These are phyloP conservation scores for Triplophysa rosa DNA, from an alignment of 2,113 vertebrate genomes.

Conservation along the genomic window DNA sequence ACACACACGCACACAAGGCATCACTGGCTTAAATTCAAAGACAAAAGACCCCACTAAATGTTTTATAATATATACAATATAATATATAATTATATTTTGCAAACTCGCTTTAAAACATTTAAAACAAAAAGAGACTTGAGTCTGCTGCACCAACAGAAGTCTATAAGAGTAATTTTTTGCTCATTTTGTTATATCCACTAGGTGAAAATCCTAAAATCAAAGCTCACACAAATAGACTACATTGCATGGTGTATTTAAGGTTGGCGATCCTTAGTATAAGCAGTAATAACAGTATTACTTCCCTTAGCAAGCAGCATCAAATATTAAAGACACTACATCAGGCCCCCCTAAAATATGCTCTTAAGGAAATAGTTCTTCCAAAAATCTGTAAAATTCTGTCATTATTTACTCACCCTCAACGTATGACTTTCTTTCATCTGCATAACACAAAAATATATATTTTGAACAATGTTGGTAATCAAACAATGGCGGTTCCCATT, in stretches of 20 bases:
- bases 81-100: too few relatives aligned
- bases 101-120: neutral
- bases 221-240: neutral
- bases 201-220: neutral
- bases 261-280: neutral
- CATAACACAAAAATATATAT: too few relatives aligned
- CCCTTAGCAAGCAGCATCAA: neutral
- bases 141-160: too few relatives aligned
- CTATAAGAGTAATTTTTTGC: too few relatives aligned
- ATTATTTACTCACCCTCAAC: too few relatives aligned
- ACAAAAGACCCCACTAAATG: neutral
- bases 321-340: neutral
- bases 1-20: conserved; percentile 49
- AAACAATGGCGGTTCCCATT: too few relatives aligned
- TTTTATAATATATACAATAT: neutral
- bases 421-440: too few relatives aligned
- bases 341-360: neutral
- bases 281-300: neutral
- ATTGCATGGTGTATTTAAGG: neutral
- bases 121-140: neutral
- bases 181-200: neutral
- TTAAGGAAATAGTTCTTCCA: too few relatives aligned
- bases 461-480: too few relatives aligned
- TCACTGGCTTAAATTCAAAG: neutral
- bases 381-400: too few relatives aligned